These are phyloP conservation scores for Alentia gelatinosa DNA, from an alignment of 2,888 invertebrate genomes.

Conservation along the genomic window DNA sequence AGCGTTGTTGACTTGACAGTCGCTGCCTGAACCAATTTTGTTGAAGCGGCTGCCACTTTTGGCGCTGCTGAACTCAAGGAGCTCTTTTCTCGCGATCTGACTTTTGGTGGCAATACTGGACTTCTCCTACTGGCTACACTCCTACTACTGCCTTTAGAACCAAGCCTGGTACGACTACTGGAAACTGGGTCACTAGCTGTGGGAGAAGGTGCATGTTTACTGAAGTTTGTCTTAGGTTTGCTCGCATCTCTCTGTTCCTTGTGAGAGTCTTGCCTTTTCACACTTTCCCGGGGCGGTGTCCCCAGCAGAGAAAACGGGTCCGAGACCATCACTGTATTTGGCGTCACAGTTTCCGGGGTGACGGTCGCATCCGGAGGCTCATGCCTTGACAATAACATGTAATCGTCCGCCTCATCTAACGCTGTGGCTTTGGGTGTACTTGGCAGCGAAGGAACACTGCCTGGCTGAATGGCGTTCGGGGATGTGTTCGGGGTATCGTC, in stretches of 20 bases:
- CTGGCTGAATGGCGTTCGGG: neutral
- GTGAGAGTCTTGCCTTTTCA: neutral
- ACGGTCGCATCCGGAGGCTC: neutral
- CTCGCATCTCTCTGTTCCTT: neutral
- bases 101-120: slow-evolving; percentile 22
- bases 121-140: neutral
- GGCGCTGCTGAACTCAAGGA: neutral
- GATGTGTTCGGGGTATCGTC: slow-evolving; percentile 11
- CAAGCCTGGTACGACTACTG: neutral
- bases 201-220: neutral
- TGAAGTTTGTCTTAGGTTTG: neutral
- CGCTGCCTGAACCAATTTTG: neutral
- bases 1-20: neutral
- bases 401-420: neutral
- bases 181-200: neutral
- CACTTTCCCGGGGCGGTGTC: neutral
- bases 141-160: neutral
- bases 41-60: neutral
- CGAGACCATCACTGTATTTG: neutral
- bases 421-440: neutral
- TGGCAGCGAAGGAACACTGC: neutral
- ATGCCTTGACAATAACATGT: neutral
- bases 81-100: neutral
- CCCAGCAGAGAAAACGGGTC: neutral
- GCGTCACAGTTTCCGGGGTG: neutral